These are phyloP conservation scores for Hydrophis major DNA, from an alignment of 2,797 vertebrate genomes.

Conservation along the genomic window DNA sequence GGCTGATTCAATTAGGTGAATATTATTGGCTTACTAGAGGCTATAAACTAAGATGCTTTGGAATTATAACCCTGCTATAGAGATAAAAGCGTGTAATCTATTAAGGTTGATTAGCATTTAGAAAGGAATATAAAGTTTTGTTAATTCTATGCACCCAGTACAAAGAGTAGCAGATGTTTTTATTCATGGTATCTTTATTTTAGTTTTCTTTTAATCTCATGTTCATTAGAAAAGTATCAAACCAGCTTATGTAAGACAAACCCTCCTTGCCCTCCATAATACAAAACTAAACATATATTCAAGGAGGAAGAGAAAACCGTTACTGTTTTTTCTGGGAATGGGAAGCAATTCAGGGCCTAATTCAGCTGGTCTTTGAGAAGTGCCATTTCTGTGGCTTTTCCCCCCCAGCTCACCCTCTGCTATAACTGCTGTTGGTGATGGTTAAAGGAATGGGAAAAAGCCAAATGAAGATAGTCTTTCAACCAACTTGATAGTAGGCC, in stretches of 20 bases:
- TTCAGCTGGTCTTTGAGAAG: background rate
- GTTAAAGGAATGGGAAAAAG: background rate
- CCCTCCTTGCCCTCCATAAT: background rate
- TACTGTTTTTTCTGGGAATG: background rate
- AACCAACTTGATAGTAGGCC: background rate
- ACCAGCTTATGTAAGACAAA: background rate
- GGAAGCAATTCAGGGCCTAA: background rate
- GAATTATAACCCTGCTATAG: background rate
- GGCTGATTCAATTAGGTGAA: slow-evolving; percentile 24
- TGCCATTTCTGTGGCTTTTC: background rate
- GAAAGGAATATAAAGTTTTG: background rate
- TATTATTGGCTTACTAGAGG: background rate
- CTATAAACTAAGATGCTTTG: background rate
- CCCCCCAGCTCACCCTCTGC: background rate
- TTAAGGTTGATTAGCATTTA: background rate
- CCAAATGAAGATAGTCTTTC: background rate
- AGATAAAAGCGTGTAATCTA: background rate
- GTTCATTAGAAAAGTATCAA: background rate
- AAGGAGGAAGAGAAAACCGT: background rate
- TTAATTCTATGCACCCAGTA: background rate
- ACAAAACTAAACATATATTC: background rate
- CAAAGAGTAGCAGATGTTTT: background rate
- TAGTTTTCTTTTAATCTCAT: background rate
- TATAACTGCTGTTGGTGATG: background rate
- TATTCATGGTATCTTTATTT: background rate